Conservation (phyloP, 2,113 vertebrate genomes). For the Marcusenius ussheri region DNA sequence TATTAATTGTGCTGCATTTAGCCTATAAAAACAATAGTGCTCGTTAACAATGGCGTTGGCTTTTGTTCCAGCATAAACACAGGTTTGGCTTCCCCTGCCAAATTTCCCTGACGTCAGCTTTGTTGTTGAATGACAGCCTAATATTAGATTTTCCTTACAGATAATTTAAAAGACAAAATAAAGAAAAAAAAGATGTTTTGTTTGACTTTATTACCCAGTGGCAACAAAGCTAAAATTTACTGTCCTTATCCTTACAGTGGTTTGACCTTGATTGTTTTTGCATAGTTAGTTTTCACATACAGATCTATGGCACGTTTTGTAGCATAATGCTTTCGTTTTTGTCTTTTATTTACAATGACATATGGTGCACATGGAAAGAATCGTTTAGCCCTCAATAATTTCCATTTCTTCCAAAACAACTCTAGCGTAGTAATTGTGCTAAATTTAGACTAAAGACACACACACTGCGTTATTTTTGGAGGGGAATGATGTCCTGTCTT, state of each 20-base stretch:
- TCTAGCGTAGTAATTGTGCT: background rate
- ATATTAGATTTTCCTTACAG: background rate
- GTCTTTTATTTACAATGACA: background rate
- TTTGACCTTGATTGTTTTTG: background rate
- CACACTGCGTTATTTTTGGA: background rate
- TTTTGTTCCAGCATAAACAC: constrained; percentile 46
- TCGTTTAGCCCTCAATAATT: background rate
- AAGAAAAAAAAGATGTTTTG: background rate
- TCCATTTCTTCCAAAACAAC: background rate
- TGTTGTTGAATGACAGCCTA: constrained; percentile 31
- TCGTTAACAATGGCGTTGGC: constrained; percentile 17
- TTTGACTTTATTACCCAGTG: background rate
- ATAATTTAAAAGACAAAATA: background rate
- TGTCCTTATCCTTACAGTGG: background rate
- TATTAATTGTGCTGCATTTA: background rate
- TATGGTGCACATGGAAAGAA: background rate
- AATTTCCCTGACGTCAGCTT: constrained; percentile 43
- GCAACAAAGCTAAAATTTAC: background rate
- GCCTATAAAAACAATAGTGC: background rate
- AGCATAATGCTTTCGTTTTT: background rate
- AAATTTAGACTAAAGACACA: background rate
- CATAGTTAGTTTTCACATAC: background rate
- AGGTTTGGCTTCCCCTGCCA: constrained; percentile 49
- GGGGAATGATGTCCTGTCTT: background rate
- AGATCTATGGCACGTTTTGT: background rate